Evolutionary conservation across 2,888 invertebrate species (phyloP).

Genomic region (Synergus umbraculus): DNA sequence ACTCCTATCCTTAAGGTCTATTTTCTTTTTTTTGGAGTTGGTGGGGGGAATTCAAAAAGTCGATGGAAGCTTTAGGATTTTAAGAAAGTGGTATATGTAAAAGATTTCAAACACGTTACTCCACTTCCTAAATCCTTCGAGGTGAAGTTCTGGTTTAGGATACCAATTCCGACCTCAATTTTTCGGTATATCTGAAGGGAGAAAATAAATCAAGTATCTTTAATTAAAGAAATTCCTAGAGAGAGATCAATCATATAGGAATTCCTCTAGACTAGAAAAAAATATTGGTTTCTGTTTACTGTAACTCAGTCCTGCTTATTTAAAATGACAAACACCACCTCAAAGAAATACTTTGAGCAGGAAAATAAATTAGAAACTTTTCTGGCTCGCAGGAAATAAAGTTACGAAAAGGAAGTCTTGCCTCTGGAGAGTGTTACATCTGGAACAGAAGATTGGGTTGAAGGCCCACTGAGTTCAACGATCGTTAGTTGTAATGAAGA

Average conservation of each 20-base stretch:
- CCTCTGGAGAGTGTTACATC: conserved; percentile 9
- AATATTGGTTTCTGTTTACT: conserved; percentile 1
- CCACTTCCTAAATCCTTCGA: conserved; percentile 64
- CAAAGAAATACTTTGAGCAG: neutral
- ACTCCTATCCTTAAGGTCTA: conserved; percentile 35
- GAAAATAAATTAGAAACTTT: conserved; percentile 3
- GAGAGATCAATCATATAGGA: neutral
- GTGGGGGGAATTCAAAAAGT: neutral
- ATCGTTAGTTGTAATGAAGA: conserved; percentile 53
- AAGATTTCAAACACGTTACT: conserved; percentile 68
- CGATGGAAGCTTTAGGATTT: conserved; percentile 40
- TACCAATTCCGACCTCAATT: neutral
- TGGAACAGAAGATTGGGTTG: conserved; percentile 3
- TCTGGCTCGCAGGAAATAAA: neutral
- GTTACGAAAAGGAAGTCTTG: neutral
- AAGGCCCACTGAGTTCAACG: conserved; percentile 33
- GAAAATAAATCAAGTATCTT: too few relatives aligned
- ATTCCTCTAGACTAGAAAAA: neutral
- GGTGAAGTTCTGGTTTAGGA: conserved; percentile 61
- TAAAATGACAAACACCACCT: conserved; percentile 1
- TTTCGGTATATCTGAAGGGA: neutral
- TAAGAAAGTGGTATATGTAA: conserved; percentile 46
- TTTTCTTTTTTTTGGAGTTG: neutral
- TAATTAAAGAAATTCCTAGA: neutral
- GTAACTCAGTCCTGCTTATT: neutral